Evolutionary conservation across 2,888 invertebrate genomes (phyloP).

Genomic region (Steinernema scapterisci): DNA sequence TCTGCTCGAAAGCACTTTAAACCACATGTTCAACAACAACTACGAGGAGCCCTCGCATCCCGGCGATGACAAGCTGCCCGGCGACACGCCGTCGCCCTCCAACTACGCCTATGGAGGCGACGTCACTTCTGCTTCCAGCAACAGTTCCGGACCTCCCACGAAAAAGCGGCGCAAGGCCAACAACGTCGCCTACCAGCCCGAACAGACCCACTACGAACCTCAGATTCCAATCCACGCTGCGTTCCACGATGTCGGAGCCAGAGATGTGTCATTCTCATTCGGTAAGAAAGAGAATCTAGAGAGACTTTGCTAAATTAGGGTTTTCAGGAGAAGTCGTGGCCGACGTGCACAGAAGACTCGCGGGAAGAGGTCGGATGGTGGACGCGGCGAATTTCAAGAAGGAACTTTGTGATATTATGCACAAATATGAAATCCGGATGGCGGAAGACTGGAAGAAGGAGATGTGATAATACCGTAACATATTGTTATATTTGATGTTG

Average conservation of each 20-base stretch:
- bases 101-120: not conserved
- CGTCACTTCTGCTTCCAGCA: not conserved
- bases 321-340: constrained; percentile 19
- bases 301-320: not conserved
- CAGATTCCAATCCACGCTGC: not conserved
- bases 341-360: constrained; percentile 26
- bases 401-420: constrained; percentile 19
- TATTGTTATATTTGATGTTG: not conserved
- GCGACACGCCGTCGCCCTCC: constrained; percentile 20
- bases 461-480: not conserved
- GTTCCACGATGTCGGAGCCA: not conserved
- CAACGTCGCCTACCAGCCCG: not conserved
- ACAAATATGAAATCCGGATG: constrained; percentile 13
- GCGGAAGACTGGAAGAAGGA: not conserved
- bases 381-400: constrained; percentile 22
- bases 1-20: not conserved
- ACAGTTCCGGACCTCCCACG: not conserved
- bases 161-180: not conserved
- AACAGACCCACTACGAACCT: not conserved
- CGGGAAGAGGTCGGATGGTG: not conserved
- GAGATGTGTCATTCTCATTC: constrained; percentile 23
- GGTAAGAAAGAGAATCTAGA: not conserved
- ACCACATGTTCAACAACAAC: not conserved
- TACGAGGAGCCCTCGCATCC: not conserved
- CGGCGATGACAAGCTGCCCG: not conserved